Percentiles rank a stretch among this genome's conserved stretches.
These are phyloP conservation scores for Eulimnadia texana DNA, from an alignment of 1,140 invertebrate species.

Conservation along the genomic window DNA sequence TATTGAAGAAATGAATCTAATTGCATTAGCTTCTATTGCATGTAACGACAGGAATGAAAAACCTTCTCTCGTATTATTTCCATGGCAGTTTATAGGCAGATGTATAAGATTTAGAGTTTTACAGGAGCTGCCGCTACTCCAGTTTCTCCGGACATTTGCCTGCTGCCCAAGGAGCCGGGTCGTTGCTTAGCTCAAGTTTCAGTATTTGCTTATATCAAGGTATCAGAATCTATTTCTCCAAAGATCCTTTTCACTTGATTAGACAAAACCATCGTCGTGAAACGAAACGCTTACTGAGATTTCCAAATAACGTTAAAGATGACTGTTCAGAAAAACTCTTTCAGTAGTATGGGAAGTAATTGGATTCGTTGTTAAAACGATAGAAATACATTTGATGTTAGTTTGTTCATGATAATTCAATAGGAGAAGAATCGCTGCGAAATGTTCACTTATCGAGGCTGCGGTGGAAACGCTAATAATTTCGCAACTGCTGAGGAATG, in stretches of 20 bases:
- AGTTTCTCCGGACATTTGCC: not conserved
- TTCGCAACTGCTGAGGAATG: conserved; percentile 25
- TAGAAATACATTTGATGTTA: not conserved
- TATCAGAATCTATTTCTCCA: no score
- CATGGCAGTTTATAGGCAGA: not conserved
- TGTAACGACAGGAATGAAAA: no score
- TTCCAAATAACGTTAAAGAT: no score
- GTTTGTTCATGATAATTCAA: not conserved
- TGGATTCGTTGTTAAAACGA: not conserved
- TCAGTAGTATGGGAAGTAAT: not conserved
- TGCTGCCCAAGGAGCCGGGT: not conserved
- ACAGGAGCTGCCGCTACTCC: not conserved
- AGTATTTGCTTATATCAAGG: conserved; percentile 21
- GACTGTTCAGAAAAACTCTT: not conserved
- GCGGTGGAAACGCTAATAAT: conserved; percentile 28
- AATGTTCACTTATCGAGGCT: conserved; percentile 26
- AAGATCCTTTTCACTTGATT: no score
- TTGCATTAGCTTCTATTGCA: no score
- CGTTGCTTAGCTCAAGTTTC: conserved; percentile 16
- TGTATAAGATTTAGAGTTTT: not conserved
- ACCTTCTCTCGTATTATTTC: no score
- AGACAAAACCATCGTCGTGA: no score
- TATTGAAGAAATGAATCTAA: no score
- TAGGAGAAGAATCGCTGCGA: conserved; percentile 20
- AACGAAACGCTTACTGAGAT: no score